phyloP scores from a whole-genome alignment of 1,140 invertebrate genomes.

The Drosophila aff. region DNA sequence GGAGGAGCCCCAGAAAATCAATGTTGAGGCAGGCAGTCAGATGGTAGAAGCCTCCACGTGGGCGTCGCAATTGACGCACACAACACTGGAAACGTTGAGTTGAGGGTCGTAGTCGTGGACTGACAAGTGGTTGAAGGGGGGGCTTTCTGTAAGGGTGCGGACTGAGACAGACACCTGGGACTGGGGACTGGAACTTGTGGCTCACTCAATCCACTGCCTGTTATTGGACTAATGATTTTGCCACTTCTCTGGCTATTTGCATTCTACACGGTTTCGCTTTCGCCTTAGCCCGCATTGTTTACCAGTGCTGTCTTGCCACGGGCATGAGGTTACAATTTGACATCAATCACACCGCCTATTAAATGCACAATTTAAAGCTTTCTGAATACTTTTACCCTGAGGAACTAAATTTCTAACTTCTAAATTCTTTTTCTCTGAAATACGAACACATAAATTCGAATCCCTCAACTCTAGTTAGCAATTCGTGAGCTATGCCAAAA shows the following conservation, averaged over 20 bases:
- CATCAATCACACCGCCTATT: conserved; percentile 22
- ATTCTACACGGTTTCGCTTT: conserved; percentile 32
- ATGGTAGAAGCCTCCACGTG: conserved; percentile 20
- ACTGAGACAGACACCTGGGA: conserved; percentile 24
- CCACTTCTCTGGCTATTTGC: conserved; percentile 37
- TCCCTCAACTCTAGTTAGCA: background rate
- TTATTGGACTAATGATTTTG: conserved; percentile 47
- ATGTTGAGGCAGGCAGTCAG: conserved; percentile 40
- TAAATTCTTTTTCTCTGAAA: background rate
- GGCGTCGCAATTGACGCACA: conserved; percentile 31
- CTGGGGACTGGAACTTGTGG: conserved; percentile 25
- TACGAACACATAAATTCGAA: no score
- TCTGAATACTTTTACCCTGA: background rate
- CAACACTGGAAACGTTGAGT: conserved; percentile 34
- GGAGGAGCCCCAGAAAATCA: conserved; percentile 39
- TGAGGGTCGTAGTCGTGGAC: conserved; percentile 19
- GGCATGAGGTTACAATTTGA: background rate
- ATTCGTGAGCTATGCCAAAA: background rate
- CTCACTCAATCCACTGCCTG: conserved; percentile 21
- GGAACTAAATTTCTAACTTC: background rate
- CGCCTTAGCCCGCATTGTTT: conserved; percentile 12
- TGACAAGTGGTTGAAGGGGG: conserved; percentile 19
- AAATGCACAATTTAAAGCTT: background rate
- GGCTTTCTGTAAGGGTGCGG: background rate
- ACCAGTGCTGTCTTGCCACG: conserved; percentile 17